Conservation (phyloP, 2,888 invertebrate genomes). For the Orthosia gothica region DNA sequence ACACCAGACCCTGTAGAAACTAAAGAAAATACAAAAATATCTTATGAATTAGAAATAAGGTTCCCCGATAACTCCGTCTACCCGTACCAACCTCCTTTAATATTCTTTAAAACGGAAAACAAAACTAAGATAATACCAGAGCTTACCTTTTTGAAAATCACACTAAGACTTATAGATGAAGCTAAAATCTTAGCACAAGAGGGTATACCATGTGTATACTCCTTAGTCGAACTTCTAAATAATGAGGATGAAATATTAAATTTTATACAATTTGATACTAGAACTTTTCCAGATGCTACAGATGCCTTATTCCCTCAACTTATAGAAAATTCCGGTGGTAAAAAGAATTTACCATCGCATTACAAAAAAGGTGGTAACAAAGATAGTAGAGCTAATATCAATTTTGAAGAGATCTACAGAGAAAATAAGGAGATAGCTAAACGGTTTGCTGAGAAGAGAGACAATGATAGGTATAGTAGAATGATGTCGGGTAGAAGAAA, state of each 20-base stretch:
- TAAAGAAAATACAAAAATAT: constrained; percentile 81
- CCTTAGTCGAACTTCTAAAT: constrained; percentile 93
- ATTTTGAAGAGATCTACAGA: constrained; percentile 89
- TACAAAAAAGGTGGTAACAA: constrained; percentile 92
- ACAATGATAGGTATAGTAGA: constrained; percentile 92
- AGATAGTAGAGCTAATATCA: constrained; percentile 88
- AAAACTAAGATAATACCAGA: constrained; percentile 92
- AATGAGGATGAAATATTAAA: constrained; percentile 93
- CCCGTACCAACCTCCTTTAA: constrained; percentile 94
- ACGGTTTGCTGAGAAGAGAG: constrained; percentile 92
- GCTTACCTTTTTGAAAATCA: constrained; percentile 93
- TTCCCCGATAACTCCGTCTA: constrained; percentile 94
- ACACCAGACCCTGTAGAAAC: constrained; percentile 72
- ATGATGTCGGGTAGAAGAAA: constrained; percentile 93
- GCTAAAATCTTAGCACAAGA: constrained; percentile 92
- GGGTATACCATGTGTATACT: constrained; percentile 94
- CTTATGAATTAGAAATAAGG: constrained; percentile 94
- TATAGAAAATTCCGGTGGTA: constrained; percentile 81
- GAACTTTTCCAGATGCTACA: constrained; percentile 89
- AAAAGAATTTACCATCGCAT: constrained; percentile 91
- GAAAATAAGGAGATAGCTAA: constrained; percentile 93
- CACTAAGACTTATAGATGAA: constrained; percentile 93
- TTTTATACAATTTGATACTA: constrained; percentile 91
- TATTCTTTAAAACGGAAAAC: constrained; percentile 93
- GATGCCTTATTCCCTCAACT: constrained; percentile 92